Percentiles rank a stretch among this genome's conserved stretches.
These are phyloP conservation scores for Eurystomus glaucurus DNA, from an alignment of 2,797 vertebrate species.

Conservation along the genomic window DNA sequence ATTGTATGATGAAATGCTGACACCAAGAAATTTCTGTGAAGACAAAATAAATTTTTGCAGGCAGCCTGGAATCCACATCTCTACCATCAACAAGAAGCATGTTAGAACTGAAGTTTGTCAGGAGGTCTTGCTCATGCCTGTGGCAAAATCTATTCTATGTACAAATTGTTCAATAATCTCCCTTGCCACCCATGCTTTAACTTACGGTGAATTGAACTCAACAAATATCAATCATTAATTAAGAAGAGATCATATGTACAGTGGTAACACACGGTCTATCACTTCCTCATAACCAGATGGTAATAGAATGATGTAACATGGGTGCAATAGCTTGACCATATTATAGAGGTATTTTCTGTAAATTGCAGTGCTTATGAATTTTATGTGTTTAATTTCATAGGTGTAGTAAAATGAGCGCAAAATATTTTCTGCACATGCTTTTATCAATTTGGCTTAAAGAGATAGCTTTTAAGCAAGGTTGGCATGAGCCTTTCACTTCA, in stretches of 20 bases:
- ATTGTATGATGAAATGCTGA: background rate
- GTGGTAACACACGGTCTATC: background rate
- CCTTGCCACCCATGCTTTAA: background rate
- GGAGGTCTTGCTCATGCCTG: background rate
- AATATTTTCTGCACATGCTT: background rate
- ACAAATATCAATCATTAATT: background rate
- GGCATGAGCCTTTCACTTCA: background rate
- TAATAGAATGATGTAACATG: background rate
- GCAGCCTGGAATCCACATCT: background rate
- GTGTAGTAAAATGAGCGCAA: background rate
- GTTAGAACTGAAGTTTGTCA: background rate
- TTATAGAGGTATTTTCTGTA: background rate
- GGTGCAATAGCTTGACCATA: background rate
- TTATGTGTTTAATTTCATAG: background rate
- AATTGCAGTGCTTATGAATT: background rate
- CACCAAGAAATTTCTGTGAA: background rate
- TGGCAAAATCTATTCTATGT: background rate
- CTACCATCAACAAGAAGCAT: background rate
- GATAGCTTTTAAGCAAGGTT: background rate
- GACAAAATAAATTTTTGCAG: background rate
- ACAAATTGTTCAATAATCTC: background rate
- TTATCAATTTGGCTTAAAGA: background rate
- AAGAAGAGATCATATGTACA: background rate
- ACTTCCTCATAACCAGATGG: background rate
- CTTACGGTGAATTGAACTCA: background rate